Evolutionary conservation across 2,797 vertebrate genomes (phyloP).

Genomic region (Perdix hodgsoniae): DNA sequence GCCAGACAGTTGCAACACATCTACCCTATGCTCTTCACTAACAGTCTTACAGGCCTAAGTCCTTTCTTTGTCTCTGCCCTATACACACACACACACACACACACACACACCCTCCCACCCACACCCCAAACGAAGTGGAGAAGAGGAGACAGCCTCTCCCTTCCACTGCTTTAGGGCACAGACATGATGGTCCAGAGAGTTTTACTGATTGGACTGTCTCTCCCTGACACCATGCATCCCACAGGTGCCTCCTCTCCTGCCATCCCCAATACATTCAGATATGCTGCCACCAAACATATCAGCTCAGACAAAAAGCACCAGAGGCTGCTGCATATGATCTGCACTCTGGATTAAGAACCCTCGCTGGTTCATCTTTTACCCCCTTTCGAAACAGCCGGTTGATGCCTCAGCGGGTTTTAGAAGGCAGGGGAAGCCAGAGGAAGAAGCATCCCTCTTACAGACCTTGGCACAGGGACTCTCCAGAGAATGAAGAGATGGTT

Average conservation of each 20-base stretch:
- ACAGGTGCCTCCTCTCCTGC: neutral
- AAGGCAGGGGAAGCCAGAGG: neutral
- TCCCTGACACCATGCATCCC: neutral
- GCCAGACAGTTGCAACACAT: constrained; percentile 47
- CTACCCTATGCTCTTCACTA: constrained; percentile 25
- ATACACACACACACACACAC: neutral
- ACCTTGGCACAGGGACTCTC: neutral
- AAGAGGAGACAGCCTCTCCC: neutral
- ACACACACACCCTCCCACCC: neutral
- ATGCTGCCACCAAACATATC: neutral
- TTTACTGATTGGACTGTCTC: neutral
- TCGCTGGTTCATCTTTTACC: neutral
- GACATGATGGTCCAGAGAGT: neutral
- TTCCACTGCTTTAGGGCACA: neutral
- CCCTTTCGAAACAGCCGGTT: neutral
- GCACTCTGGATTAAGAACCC: neutral
- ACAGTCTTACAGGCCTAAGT: neutral
- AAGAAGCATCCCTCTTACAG: neutral
- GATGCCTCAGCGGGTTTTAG: neutral
- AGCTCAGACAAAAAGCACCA: neutral
- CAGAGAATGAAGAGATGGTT: neutral
- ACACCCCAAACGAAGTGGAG: neutral
- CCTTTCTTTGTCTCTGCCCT: constrained; percentile 14
- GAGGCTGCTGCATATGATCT: neutral
- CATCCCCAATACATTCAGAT: neutral